Base-by-base conservation (phyloP, 2,113 vertebrate species). In the Hydropotes inermis region DNA sequence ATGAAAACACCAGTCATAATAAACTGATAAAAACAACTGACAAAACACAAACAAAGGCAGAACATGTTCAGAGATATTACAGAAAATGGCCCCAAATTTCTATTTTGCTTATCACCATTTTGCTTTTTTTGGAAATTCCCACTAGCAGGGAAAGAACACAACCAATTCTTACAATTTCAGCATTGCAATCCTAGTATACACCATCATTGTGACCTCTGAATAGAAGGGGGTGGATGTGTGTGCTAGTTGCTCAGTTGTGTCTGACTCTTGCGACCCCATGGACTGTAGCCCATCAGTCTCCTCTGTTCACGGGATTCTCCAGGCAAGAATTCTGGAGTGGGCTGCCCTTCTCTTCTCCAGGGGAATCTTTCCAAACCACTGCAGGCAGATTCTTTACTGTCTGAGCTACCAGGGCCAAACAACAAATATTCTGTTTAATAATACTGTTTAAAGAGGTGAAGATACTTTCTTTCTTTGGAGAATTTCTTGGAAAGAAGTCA, bases 121-220 rank as follows among this genome's bases (percentile, higher is more conserved):
- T 90, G 33, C 23, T 93, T 74, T 82, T 74, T 79, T 91, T 88
- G 54, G 45, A 91, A 96, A 82, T 91, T 76, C 30, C 57, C 67
- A 27, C 30, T 14, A 85, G 64, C 33, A 86, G 15, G 54, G 27
- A 19, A 14, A 14, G 30, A 91, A 81, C 52, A 19, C 5, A 70
- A 47, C 17, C 55, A 50, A 79, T n/a, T 78, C 74, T 78, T 78
- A 47, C 25, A 16, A 21, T 47, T 78, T 28, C 43, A 45, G 25
- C 13, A 28, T 16, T 28, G 74, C 0, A 45, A 45, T 78, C 74
- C 39, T 78, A 78, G 25, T 45, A 47, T 13, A 74, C 36, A 39
- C 11, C 39, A 3, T 43, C 67, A 39, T 1, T 74, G 36, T 74
- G 13, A 61, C 43, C 54, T 89, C 45, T 84, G 45, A 61, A 60